Conservation (phyloP, 37 sponge, comb jelly and placozoan genomes). For the Ephydatia muelleri region DNA sequence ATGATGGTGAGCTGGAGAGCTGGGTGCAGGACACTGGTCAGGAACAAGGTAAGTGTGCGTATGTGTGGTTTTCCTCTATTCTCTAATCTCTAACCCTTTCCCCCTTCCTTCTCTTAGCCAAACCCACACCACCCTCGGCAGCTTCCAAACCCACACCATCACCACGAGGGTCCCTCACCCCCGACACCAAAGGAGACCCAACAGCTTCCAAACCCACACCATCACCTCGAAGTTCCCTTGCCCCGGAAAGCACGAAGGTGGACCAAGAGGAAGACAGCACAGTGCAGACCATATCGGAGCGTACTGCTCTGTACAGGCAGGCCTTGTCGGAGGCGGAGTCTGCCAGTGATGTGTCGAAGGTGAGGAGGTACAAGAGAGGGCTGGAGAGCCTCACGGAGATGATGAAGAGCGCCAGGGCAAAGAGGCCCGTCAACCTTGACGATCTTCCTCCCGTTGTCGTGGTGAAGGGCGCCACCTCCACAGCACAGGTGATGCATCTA, state of each 20-base stretch:
- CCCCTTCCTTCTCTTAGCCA: not conserved
- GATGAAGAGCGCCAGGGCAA: conserved; percentile 7
- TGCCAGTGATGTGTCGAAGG: conserved; percentile 62
- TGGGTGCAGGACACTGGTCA: not conserved
- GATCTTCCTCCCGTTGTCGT: conserved; percentile 44
- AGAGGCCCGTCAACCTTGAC: conserved; percentile 32
- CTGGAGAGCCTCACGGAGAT: conserved; percentile 27
- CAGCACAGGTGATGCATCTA: not conserved
- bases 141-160: conserved; percentile 4
- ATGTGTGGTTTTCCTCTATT: not conserved
- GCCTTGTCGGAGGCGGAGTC: conserved; percentile 55
- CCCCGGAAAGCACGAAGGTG: not conserved
- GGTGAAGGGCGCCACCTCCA: not conserved
- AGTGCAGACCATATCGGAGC: conserved; percentile 27
- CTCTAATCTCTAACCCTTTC: not conserved
- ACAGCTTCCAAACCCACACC: not conserved
- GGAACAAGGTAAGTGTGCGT: not conserved
- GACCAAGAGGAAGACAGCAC: not conserved
- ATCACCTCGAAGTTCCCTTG: not conserved
- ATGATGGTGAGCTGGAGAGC: not conserved
- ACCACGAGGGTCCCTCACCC: not conserved
- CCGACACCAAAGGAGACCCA: not conserved
- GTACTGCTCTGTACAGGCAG: conserved; percentile 51
- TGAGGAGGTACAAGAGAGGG: conserved; percentile 64
- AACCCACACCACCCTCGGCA: not conserved